phyloP scores from a whole-genome alignment of 2,888 invertebrate genomes.

The Drosophila quinaria region DNA sequence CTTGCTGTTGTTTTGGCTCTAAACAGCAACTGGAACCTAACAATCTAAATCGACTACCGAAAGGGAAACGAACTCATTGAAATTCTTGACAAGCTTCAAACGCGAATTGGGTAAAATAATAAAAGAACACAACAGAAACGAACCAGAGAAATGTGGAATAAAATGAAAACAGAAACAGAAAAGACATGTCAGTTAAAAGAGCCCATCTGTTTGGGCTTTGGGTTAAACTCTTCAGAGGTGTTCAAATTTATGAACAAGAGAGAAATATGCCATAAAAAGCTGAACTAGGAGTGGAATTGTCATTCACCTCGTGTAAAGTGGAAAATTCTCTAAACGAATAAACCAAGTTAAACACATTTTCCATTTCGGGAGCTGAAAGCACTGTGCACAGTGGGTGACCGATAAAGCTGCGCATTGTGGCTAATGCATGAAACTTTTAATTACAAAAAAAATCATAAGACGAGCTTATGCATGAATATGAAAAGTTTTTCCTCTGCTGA shows the following conservation, averaged over 20 bases:
- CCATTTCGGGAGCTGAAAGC: slow-evolving; percentile 10
- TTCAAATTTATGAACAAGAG: slow-evolving; percentile 16
- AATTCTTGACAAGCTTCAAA: slow-evolving; percentile 69
- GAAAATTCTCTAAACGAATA: slow-evolving; percentile 55
- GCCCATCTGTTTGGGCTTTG: slow-evolving; percentile 29
- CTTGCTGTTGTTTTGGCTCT: slow-evolving; percentile 37
- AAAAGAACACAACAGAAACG: slow-evolving; percentile 46
- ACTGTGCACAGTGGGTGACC: slow-evolving; percentile 33
- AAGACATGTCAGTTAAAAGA: slow-evolving; percentile 12
- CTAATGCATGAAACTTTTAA: slow-evolving; percentile 67
- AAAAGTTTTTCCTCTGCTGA: slow-evolving; percentile 38
- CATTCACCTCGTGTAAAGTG: slow-evolving; percentile 32
- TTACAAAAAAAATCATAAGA: slow-evolving; percentile 39
- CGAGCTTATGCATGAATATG: slow-evolving; percentile 20
- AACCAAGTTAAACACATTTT: slow-evolving; percentile 12
- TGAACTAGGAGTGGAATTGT: slow-evolving; percentile 31
- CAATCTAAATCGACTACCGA: slow-evolving; percentile 61
- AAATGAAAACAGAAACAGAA: slow-evolving; percentile 14
- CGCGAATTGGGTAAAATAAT: slow-evolving; percentile 65
- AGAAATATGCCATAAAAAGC: background rate
- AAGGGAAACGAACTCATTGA: slow-evolving; percentile 83
- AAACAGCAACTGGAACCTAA: slow-evolving; percentile 29
- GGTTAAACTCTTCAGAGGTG: background rate
- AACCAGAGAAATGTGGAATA: slow-evolving; percentile 16
- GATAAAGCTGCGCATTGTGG: slow-evolving; percentile 32